phyloP scores from a whole-genome alignment of 2,797 vertebrate species.

The Periparus ater region DNA sequence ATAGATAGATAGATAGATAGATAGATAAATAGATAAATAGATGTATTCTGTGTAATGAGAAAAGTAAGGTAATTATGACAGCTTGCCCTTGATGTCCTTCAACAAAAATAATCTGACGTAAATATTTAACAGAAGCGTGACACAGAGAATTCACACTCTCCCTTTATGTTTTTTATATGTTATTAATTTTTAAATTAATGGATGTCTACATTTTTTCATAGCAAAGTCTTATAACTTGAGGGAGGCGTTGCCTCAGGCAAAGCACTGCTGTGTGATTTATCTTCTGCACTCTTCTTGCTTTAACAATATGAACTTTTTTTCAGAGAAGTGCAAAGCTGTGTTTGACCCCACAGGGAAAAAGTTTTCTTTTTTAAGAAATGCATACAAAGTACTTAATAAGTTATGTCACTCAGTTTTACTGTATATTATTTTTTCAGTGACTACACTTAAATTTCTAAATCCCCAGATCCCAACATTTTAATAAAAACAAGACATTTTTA shows the following conservation, averaged over 20 bases:
- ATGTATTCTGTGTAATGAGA: background rate
- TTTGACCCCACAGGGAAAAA: conserved; percentile 71
- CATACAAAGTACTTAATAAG: conserved; percentile 75
- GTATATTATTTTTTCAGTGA: conserved; percentile 71
- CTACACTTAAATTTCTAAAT: conserved; percentile 75
- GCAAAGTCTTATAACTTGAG: conserved; percentile 37
- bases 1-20: background rate
- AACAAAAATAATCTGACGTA: conserved; percentile 2
- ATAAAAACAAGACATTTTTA: conserved; percentile 82
- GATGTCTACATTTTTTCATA: conserved; percentile 27
- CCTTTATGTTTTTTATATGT: conserved; percentile 34
- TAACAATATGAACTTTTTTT: conserved; percentile 69
- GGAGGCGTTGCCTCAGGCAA: conserved; percentile 46
- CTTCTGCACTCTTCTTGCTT: conserved; percentile 62
- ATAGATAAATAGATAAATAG: background rate
- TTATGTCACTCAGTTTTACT: conserved; percentile 69
- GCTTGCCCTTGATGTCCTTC: conserved; percentile 10
- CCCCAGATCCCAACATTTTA: conserved; percentile 77
- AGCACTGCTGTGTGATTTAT: conserved; percentile 67
- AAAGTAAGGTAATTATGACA: background rate
- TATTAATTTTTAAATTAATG: conserved; percentile 58
- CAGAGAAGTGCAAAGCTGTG: conserved; percentile 62
- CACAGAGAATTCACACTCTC: background rate
- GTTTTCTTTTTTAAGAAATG: conserved; percentile 72
- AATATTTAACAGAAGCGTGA: conserved; percentile 43